Conservation (phyloP, 2,888 invertebrate genomes). For the Lasioglossum lativentre region DNA sequence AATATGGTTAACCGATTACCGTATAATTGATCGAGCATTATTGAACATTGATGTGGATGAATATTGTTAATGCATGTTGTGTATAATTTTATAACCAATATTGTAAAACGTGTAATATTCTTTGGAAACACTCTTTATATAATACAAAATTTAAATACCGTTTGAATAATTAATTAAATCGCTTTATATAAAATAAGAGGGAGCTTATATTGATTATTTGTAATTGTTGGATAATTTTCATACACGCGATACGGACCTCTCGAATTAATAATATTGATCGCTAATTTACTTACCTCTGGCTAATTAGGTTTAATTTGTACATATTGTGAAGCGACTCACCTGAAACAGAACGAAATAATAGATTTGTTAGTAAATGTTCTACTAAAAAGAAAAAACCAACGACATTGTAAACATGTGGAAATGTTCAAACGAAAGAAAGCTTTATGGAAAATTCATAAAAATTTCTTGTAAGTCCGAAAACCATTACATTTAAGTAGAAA, state of each 20-base stretch:
- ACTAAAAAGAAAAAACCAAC: no score
- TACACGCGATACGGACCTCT: not conserved
- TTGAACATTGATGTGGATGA: not conserved
- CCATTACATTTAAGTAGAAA: not conserved
- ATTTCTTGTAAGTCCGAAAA: not conserved
- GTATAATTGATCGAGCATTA: not conserved
- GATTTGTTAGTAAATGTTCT: no score
- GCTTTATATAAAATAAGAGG: not conserved
- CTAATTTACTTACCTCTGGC: not conserved
- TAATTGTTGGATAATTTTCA: not conserved
- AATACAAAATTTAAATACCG: not conserved
- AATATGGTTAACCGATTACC: not conserved
- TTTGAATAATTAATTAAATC: not conserved
- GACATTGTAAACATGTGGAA: not conserved
- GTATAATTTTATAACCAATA: not conserved
- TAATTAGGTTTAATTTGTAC: not conserved
- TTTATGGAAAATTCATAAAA: not conserved
- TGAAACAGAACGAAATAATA: slow-evolving; percentile 26
- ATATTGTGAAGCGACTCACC: slow-evolving; percentile 19
- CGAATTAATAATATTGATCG: not conserved
- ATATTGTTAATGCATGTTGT: not conserved
- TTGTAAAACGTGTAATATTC: not conserved
- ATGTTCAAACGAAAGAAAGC: not conserved
- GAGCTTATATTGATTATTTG: not conserved
- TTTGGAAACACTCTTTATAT: not conserved